Evolutionary conservation across 37 sponge, comb jelly and placozoan genomes (phyloP).

Genomic region (Spongilla lacustris): DNA sequence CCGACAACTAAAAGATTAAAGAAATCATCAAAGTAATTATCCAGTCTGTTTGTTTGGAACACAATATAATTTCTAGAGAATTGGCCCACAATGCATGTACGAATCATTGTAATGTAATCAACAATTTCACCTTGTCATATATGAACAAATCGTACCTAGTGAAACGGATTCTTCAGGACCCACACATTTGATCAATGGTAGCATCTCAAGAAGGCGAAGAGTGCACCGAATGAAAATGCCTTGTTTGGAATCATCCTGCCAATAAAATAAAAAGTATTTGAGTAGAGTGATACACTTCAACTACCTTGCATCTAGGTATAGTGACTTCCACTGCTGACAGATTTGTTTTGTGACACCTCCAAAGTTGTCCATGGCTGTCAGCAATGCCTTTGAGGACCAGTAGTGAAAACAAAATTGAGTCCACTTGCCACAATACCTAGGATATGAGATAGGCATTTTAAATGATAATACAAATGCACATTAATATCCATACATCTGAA

Average conservation of each 20-base stretch:
- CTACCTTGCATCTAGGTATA: background rate
- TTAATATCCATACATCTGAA: conserved; percentile 26
- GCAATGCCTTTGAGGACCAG: conserved; percentile 28
- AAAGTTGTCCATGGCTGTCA: conserved; percentile 60
- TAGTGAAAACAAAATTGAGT: conserved; percentile 50
- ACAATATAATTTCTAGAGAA: too few relatives aligned
- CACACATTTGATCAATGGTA: conserved; percentile 43
- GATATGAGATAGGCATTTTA: too few relatives aligned
- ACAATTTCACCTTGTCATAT: too few relatives aligned
- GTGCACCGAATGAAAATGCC: background rate
- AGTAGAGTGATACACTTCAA: background rate
- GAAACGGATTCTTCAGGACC: conserved; percentile 2
- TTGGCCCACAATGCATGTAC: too few relatives aligned
- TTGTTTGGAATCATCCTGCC: background rate
- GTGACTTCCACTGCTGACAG: conserved; percentile 58
- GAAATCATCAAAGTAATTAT: too few relatives aligned
- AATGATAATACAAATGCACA: too few relatives aligned
- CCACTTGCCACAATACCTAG: conserved; percentile 52
- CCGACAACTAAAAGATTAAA: too few relatives aligned
- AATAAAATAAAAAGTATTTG: background rate
- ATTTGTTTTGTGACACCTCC: conserved; percentile 42
- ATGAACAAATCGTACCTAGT: background rate
- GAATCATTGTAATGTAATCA: too few relatives aligned
- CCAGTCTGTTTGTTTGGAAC: too few relatives aligned
- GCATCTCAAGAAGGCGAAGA: conserved; percentile 10